Percentiles rank a stretch among this genome's conserved stretches.
Conservation (phyloP, 1,140 invertebrate species). For the Macrobrachium rosenbergii region DNA sequence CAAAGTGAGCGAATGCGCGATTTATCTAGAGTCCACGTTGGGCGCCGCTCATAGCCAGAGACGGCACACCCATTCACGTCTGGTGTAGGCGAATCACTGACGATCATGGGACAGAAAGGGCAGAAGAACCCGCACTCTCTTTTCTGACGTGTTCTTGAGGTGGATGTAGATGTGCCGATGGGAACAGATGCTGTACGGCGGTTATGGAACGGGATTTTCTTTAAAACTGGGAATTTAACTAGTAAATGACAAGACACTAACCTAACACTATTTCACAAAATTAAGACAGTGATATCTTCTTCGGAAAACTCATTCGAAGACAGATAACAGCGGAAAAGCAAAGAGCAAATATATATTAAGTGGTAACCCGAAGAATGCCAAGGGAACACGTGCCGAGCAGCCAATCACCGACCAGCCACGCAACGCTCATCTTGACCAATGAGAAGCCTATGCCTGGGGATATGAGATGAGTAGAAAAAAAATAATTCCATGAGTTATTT, state of each 20-base stretch:
- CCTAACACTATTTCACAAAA: too few species aligned
- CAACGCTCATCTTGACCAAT: conserved; percentile 47
- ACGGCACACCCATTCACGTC: conserved; percentile 6
- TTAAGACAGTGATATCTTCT: neutral
- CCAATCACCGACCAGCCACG: conserved; percentile 36
- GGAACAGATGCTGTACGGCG: too few species aligned
- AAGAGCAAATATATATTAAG: neutral
- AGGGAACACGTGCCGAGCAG: conserved; percentile 55
- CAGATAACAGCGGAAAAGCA: neutral
- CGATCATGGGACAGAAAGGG: neutral
- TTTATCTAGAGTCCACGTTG: too few species aligned
- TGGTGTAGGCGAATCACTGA: conserved; percentile 47
- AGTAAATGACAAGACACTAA: too few species aligned
- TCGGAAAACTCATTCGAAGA: too few species aligned
- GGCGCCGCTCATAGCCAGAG: too few species aligned
- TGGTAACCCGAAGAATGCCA: neutral
- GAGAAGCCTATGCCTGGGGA: neutral
- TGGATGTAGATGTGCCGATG: too few species aligned
- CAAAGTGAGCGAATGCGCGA: neutral
- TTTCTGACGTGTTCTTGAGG: conserved; percentile 17
- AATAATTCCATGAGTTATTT: neutral
- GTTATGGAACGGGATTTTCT: too few species aligned
- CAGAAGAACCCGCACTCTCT: conserved; percentile 34
- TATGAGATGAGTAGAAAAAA: neutral
- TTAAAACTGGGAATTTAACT: too few species aligned